A percentile compares a stretch with the other conserved stretches of the same genome.
Conservation (phyloP, 2,888 invertebrate genomes). For the Noctua pronuba region DNA sequence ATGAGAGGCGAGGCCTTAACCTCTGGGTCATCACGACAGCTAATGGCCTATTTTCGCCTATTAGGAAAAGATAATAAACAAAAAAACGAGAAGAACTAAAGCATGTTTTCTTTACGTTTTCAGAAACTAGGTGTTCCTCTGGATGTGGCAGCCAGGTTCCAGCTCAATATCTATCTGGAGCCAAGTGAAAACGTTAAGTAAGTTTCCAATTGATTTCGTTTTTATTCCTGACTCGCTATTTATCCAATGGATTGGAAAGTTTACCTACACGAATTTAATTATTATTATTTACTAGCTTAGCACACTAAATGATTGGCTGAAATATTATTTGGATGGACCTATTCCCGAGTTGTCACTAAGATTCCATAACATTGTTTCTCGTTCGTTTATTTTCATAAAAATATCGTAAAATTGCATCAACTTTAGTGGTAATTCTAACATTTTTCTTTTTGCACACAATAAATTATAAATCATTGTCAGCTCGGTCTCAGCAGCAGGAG, state of each 20-base stretch:
- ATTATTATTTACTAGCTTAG: not conserved
- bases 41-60: not conserved
- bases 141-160: conserved; percentile 94
- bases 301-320: not conserved
- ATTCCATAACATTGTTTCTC: not conserved
- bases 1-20: no score
- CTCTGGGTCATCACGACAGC: no score
- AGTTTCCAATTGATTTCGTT: conserved; percentile 76
- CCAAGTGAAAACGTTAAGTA: conserved; percentile 92
- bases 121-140: conserved; percentile 94
- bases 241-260: not conserved
- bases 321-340: not conserved
- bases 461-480: conserved; percentile 75
- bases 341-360: not conserved
- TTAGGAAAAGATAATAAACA: not conserved
- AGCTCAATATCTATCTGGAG: conserved; percentile 94
- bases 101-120: conserved; percentile 70
- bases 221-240: not conserved
- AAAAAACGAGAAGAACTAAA: not conserved
- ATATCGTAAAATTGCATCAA: conserved; percentile 37
- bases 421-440: conserved; percentile 51
- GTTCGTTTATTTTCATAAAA: conserved; percentile 19
- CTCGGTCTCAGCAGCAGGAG: conserved; percentile 73
- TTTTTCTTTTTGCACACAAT: conserved; percentile 63
- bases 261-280: not conserved